Evolutionary conservation across 2,888 invertebrate genomes (phyloP), one percentile per base, ranked within the genome.

Genomic region (Coecobrya sp.): DNA sequence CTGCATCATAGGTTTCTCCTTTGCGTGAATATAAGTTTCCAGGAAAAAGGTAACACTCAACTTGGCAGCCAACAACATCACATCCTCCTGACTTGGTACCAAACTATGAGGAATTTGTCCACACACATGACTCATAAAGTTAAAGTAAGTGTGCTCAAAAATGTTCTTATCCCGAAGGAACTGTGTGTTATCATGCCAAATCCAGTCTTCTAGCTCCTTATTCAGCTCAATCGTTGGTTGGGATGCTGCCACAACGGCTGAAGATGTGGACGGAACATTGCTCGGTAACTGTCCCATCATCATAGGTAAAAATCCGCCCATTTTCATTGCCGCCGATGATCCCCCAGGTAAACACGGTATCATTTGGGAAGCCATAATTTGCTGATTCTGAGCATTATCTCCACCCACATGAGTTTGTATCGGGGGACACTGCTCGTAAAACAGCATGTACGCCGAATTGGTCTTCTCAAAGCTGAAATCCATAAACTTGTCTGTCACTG

Each of bases 391-490:
- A 25, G 27, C 49, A 11, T n/a, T 49, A 49, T 76, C 45, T 27
- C n/a, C 42, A 62, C 19, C 42, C 16, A n/a, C 65, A n/a, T 82
- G 94, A 22, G 94, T 93, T 16, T 22, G 79, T 16, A 30, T 1
- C 0, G 95, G 94, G 25, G 96, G 96, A 93, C 97, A 97, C 95
- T 98, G 97, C 96, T 99, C 99, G 96, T 99, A 99, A 96, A 99
- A 99, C 95, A 99, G 96, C 99, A 99, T 99, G 96, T 99, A 99
- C 0, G 99, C 99, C 95, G 98, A 99, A 96, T 99, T 99, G 1
- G 99, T 99, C 96, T 99, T 99, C 96, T 99, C 99, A 95, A 99
- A 99, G 95, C 99, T 99, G 95, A 99, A 98, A 96, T 99, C 99
- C 98, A 99, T 98, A 96, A 99, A 99, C 96, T 99, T 99, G 95